Evolutionary conservation across 2,888 invertebrate species (phyloP), one percentile per base, ranked within the genome.

Genomic region (Lasioglossum malachurum): DNA sequence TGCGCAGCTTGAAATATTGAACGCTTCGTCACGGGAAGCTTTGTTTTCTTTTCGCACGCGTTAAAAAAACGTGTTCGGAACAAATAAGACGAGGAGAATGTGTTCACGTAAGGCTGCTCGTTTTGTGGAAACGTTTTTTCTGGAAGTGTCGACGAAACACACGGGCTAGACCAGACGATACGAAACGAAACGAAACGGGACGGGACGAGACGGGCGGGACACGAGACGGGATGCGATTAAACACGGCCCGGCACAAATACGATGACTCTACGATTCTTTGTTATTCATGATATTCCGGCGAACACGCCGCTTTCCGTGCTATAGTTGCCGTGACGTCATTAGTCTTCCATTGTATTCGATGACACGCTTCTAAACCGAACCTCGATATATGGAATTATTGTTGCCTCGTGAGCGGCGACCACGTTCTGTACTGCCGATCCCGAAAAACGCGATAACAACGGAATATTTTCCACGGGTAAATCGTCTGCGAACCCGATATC

Each of bases 261-360:
- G 85, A 85, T 85, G 85, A 85, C 80, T 85, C 57, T 76, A 84
- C 85, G 84, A 84, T 85, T 85, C 79, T 84, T 85, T 85, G 84
- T 84, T 84, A 85, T 85, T 85, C 85, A 85, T 84, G 85, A 85
- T 75, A 85, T 85, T 79, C 84, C 79, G 67, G 73, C 78, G 85
- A 85, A 84, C 79, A 76, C 46, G 73, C 85, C 85, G 79, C 84
- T 85, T 84, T 84, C 49, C 75, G 76, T 80, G 38, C 79, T 85
- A 84, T 79, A 73, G 80, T 80, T 69, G 73, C 84, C 80, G 69
- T 84, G 85, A 85, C 85, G 85, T 85, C 85, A 84, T 84, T 84
- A 85, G 80, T 76, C 85, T 84, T 84, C 84, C 79, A 85, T 85
- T 85, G 85, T 85, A 84, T 73, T 84, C 85, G 85, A 85, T 84